Percentiles rank a stretch among this genome's conserved stretches.
phyloP scores from a whole-genome alignment of 2,888 invertebrate genomes.

The Yponomeuta sedellus region DNA sequence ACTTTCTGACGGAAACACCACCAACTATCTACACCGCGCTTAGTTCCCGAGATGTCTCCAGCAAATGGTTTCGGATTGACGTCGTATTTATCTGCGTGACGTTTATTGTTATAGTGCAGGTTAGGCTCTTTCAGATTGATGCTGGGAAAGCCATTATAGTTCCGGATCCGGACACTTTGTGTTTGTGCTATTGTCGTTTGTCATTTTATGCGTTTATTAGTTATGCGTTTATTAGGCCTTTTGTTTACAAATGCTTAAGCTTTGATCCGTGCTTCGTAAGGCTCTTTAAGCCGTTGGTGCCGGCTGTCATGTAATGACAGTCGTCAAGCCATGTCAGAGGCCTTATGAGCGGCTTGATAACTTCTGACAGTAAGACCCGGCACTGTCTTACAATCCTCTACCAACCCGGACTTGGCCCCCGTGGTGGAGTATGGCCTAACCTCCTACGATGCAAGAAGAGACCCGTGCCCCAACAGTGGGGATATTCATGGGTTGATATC shows the following conservation, averaged over 20 bases:
- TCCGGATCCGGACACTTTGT: conserved; percentile 36
- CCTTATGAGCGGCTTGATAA: too few species aligned
- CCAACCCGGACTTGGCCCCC: too few species aligned
- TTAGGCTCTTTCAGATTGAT: conserved; percentile 65
- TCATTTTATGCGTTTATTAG: background rate
- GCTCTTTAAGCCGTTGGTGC: too few species aligned
- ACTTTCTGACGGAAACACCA: background rate
- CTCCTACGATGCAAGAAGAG: too few species aligned
- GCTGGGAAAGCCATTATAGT: conserved; percentile 61
- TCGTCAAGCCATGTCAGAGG: too few species aligned
- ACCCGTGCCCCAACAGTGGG: too few species aligned
- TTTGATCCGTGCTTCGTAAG: too few species aligned
- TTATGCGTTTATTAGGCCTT: background rate
- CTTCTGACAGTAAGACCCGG: too few species aligned
- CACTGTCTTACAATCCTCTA: too few species aligned
- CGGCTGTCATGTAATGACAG: too few species aligned
- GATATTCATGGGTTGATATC: too few species aligned
- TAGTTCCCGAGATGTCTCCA: conserved; percentile 32
- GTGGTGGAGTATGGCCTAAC: too few species aligned
- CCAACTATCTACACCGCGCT: conserved; percentile 41
- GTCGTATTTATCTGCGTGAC: conserved; percentile 66
- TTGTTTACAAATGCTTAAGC: background rate
- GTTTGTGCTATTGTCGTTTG: background rate
- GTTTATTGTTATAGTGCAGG: conserved; percentile 59
- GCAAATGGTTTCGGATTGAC: conserved; percentile 67